Evolutionary conservation across 2,797 vertebrate genomes (phyloP).

Genomic region (Gymnopithys bicolor): DNA sequence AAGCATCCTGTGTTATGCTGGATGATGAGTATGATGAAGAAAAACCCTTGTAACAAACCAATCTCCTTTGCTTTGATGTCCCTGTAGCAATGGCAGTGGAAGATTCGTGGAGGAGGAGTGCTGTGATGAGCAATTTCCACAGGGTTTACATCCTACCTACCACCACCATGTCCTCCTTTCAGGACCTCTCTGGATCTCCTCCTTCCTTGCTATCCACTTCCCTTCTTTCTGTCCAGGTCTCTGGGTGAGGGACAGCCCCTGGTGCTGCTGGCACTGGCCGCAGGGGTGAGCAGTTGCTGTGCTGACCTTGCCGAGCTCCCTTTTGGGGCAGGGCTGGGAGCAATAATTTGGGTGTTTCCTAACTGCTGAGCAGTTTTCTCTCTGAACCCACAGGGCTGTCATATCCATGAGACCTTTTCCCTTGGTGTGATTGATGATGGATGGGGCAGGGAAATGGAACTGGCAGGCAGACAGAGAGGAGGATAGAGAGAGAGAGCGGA

Average conservation of each 20-base stretch:
- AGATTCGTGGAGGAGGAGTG: not conserved
- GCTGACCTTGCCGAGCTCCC: not conserved
- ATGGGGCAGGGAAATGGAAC: not conserved
- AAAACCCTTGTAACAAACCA: not conserved
- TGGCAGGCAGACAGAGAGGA: constrained; percentile 33
- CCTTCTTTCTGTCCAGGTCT: not conserved
- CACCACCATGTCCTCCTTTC: not conserved
- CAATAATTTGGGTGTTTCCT: not conserved
- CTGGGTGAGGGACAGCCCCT: not conserved
- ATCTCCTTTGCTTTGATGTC: not conserved
- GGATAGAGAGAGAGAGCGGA: constrained; percentile 52
- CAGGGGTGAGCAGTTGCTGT: accelerated
- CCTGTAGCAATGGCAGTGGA: not conserved
- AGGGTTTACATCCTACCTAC: not conserved
- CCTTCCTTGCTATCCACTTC: not conserved
- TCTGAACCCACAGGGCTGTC: not conserved
- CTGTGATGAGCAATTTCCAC: not conserved
- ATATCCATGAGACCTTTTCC: not conserved
- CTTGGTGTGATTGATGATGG: constrained; percentile 12
- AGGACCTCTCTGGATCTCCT: not conserved
- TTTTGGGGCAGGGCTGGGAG: not conserved
- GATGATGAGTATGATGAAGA: not conserved
- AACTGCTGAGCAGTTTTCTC: not conserved
- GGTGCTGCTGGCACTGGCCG: not conserved
- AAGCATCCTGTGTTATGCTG: not conserved